Evolutionary conservation across 2,113 vertebrate genomes (phyloP).

Genomic region (Bubo blakistoni): DNA sequence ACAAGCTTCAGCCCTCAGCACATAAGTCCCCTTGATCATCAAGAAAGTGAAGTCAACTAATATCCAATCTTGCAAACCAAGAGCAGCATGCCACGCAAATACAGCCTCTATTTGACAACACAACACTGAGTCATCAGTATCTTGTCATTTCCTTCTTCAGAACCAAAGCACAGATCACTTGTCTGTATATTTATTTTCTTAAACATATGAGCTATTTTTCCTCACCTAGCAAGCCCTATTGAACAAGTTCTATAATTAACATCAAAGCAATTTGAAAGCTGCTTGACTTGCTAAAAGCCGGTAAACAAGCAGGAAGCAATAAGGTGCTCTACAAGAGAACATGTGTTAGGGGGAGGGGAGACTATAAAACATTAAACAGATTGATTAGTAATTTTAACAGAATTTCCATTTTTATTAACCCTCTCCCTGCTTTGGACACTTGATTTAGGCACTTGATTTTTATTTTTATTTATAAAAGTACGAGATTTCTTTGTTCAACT

Average conservation of each 20-base stretch:
- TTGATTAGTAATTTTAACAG: slow-evolving; percentile 24
- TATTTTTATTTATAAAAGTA: background rate
- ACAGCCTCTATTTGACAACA: background rate
- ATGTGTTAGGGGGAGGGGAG: slow-evolving; percentile 11
- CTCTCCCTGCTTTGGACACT: background rate
- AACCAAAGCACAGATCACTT: background rate
- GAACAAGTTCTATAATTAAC: slow-evolving; percentile 57
- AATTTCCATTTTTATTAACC: slow-evolving; percentile 28
- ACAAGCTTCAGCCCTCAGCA: background rate
- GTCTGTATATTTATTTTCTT: slow-evolving; percentile 30
- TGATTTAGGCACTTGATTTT: background rate
- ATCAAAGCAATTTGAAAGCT: slow-evolving; percentile 61
- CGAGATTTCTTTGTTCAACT: background rate
- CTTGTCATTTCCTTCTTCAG: background rate
- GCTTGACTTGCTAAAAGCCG: slow-evolving; percentile 39
- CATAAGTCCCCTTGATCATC: background rate
- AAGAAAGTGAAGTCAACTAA: background rate
- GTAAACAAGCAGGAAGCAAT: slow-evolving; percentile 50
- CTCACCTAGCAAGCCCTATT: slow-evolving; percentile 28
- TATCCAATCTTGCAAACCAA: background rate
- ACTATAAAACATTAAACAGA: slow-evolving; percentile 27
- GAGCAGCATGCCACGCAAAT: background rate
- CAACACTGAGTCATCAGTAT: background rate
- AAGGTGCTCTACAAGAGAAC: slow-evolving; percentile 49
- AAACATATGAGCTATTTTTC: slow-evolving; percentile 11